These are phyloP conservation scores for Hydropsyche tenuis DNA, from an alignment of 1,140 invertebrate genomes.

Conservation along the genomic window DNA sequence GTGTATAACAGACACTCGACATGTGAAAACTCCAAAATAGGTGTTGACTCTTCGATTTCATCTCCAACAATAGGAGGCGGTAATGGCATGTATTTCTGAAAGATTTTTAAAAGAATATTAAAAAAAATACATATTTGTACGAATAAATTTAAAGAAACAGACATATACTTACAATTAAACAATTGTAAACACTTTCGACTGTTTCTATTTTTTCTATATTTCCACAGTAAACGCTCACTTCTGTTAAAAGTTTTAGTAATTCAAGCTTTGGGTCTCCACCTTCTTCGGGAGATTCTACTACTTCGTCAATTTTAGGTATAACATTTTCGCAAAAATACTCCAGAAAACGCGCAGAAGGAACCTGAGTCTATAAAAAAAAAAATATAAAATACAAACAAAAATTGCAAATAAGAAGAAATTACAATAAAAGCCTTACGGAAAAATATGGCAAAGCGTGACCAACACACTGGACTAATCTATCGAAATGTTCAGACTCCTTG, in stretches of 20 bases:
- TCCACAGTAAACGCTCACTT: slow-evolving; percentile 79
- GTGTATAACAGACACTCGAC: slow-evolving; percentile 92
- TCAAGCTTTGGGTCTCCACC: slow-evolving; percentile 79
- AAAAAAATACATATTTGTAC: background rate
- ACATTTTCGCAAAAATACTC: slow-evolving; percentile 87
- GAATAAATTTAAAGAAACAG: background rate
- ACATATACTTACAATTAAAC: slow-evolving; percentile 74
- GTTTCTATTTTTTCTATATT: slow-evolving; percentile 77
- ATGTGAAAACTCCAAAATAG: slow-evolving; percentile 88
- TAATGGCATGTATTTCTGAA: slow-evolving; percentile 77
- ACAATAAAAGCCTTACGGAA: slow-evolving; percentile 71
- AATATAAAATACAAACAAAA: slow-evolving; percentile 38
- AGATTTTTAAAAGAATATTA: slow-evolving; percentile 39
- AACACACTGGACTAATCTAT: slow-evolving; percentile 84
- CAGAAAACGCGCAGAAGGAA: slow-evolving; percentile 87
- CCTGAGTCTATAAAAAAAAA: slow-evolving; percentile 74
- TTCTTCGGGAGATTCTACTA: slow-evolving; percentile 64
- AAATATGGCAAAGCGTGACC: slow-evolving; percentile 86
- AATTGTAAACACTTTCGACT: slow-evolving; percentile 77
- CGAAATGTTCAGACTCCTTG: slow-evolving; percentile 76
- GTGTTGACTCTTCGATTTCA: slow-evolving; percentile 65
- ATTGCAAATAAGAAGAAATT: slow-evolving; percentile 6
- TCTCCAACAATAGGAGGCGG: slow-evolving; percentile 73
- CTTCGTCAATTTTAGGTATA: slow-evolving; percentile 69
- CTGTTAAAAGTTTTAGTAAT: slow-evolving; percentile 86